These are phyloP conservation scores for Drosophila miranda DNA, from an alignment of 1,140 invertebrate species.

Conservation along the genomic window DNA sequence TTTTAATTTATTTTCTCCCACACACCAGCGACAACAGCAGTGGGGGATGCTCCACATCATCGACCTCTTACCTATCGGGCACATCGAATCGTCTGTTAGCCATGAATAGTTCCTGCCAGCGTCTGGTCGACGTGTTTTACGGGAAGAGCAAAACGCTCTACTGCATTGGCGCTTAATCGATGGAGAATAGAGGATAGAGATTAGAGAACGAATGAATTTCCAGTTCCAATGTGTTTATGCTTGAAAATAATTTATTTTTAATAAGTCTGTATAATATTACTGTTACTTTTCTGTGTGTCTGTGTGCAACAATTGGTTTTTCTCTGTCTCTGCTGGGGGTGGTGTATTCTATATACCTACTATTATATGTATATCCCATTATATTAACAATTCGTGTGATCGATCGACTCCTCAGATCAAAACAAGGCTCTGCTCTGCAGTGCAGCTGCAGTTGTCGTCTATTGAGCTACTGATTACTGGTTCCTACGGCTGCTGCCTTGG, in stretches of 20 bases:
- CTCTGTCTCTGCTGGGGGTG: background rate
- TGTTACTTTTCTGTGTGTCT: conserved; percentile 70
- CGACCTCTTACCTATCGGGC: conserved; percentile 67
- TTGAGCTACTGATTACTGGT: conserved; percentile 19
- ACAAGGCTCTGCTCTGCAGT: no score
- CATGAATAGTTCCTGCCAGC: conserved; percentile 78
- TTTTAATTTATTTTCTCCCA: background rate
- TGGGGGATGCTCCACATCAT: conserved; percentile 44
- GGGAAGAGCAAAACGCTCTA: conserved; percentile 68
- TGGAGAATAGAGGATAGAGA: no score
- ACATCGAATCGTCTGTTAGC: conserved; percentile 72
- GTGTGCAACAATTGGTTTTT: conserved; percentile 59
- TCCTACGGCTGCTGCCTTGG: conserved; percentile 27
- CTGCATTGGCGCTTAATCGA: conserved; percentile 68
- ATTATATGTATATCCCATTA: conserved; percentile 13
- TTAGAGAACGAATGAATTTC: conserved; percentile 16
- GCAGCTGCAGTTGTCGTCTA: background rate
- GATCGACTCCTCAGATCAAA: no score
- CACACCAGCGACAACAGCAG: conserved; percentile 47
- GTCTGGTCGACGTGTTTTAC: conserved; percentile 78
- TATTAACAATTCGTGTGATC: conserved; percentile 28
- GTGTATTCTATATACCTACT: conserved; percentile 6
- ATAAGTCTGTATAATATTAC: conserved; percentile 80
- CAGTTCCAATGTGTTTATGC: conserved; percentile 45
- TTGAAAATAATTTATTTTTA: conserved; percentile 80